Conservation (phyloP, 2,113 vertebrate species). For the Poeciliopsis retropinna region DNA sequence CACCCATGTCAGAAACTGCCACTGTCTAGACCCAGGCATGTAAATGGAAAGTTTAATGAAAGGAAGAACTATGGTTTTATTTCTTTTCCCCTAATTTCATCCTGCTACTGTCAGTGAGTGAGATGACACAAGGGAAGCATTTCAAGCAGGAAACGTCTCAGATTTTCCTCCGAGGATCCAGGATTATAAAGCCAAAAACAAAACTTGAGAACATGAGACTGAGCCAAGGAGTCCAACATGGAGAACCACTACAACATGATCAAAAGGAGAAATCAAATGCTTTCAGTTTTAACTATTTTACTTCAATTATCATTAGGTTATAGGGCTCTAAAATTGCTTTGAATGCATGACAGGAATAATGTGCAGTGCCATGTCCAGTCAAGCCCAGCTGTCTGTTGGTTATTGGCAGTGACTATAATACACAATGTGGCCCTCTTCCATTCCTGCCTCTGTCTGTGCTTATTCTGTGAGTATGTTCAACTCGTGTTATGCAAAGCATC, state of each 20-base stretch:
- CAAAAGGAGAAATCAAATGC: slow-evolving; percentile 38
- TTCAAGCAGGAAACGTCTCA: slow-evolving; percentile 33
- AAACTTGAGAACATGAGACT: slow-evolving; percentile 49
- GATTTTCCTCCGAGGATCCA: slow-evolving; percentile 56
- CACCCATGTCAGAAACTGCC: no score
- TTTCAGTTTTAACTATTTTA: slow-evolving; percentile 39
- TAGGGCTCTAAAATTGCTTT: slow-evolving; percentile 18
- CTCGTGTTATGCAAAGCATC: slow-evolving; percentile 58
- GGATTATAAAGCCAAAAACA: slow-evolving; percentile 62
- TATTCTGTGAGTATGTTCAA: slow-evolving; percentile 38
- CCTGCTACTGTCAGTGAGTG: slow-evolving; percentile 34
- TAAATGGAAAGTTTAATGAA: no score
- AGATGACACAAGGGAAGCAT: slow-evolving; percentile 32
- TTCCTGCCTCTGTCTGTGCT: slow-evolving; percentile 9
- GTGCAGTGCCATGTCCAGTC: background rate
- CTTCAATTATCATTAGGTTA: slow-evolving; percentile 32
- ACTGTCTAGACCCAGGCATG: no score
- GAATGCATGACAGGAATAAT: background rate
- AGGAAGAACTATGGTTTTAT: background rate
- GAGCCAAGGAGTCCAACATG: slow-evolving; percentile 41
- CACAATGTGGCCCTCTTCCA: slow-evolving; percentile 6
- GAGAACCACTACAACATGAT: slow-evolving; percentile 43
- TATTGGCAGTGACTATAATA: slow-evolving; percentile 22
- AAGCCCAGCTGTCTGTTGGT: background rate
- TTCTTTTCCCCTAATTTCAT: slow-evolving; percentile 21